Percentiles rank a stretch among this genome's conserved stretches.
These are phyloP conservation scores for Pygathrix nemaeus DNA, from an alignment of 2,113 vertebrate genomes.

Conservation along the genomic window DNA sequence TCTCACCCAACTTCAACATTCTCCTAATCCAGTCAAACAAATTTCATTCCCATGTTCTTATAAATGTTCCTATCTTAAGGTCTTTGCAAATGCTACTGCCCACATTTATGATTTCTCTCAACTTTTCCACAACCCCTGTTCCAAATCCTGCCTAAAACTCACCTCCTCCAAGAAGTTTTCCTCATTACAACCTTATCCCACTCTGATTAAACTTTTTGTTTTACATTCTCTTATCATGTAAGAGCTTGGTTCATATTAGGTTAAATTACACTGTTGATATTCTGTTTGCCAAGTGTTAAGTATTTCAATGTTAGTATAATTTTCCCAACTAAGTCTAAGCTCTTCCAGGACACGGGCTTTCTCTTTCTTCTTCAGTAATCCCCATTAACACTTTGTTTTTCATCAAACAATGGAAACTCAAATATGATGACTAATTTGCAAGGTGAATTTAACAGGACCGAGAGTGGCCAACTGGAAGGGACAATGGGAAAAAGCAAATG, in stretches of 20 bases:
- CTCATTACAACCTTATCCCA: constrained; percentile 60
- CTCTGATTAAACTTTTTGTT: constrained; percentile 64
- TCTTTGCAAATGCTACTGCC: constrained; percentile 46
- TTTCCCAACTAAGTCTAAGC: constrained; percentile 53
- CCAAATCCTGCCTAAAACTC: constrained; percentile 69
- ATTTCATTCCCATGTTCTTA: constrained; percentile 50
- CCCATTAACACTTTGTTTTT: constrained; percentile 68
- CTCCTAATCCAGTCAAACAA: constrained; percentile 57
- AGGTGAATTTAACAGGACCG: constrained; percentile 76
- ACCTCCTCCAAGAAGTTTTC: constrained; percentile 72
- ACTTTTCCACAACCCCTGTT: constrained; percentile 36
- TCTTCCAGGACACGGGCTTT: constrained; percentile 64
- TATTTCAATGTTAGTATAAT: constrained; percentile 44
- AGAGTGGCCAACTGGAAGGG: constrained; percentile 79
- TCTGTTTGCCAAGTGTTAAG: constrained; percentile 63
- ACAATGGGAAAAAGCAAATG: constrained; percentile 84
- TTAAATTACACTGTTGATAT: constrained; percentile 51
- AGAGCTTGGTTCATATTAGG: constrained; percentile 32
- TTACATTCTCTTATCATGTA: constrained; percentile 38
- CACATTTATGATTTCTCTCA: constrained; percentile 30
- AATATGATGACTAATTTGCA: constrained; percentile 73
- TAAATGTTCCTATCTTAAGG: constrained; percentile 44
- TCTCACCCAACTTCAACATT: constrained; percentile 60
- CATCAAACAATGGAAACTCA: constrained; percentile 68
- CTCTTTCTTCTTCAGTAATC: constrained; percentile 58